phyloP scores from a whole-genome alignment of 2,888 invertebrate genomes.

The Limenitis camilla region DNA sequence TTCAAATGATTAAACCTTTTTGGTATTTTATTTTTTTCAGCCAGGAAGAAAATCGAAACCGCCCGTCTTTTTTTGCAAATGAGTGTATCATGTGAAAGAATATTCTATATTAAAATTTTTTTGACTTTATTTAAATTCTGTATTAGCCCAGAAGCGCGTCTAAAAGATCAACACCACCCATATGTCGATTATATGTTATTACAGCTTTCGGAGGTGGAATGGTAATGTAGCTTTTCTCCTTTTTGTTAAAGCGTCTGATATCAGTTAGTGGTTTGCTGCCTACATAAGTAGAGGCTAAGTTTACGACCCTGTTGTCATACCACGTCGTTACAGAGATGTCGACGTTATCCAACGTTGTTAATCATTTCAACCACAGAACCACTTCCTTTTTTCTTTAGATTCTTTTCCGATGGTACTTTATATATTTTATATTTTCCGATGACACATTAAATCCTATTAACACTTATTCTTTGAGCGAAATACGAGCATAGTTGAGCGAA shows the following conservation, averaged over 20 bases:
- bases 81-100: not conserved
- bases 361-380: no score
- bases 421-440: no score
- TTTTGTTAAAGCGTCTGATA: constrained; percentile 3
- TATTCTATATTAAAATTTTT: not conserved
- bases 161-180: not conserved
- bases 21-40: no score
- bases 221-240: constrained; percentile 26
- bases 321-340: constrained; percentile 23
- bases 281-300: constrained; percentile 26
- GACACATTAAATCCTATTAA: no score
- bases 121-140: not conserved
- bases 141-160: not conserved
- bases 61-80: no score
- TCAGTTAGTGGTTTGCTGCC: constrained; percentile 24
- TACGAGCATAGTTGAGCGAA: no score
- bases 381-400: no score
- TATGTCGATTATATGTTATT: constrained; percentile 23
- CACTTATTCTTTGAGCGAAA: no score
- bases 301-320: constrained; percentile 28
- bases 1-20: no score
- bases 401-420: no score
- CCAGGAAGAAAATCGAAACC: no score
- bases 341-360: no score
- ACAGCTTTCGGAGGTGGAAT: constrained; percentile 27